Evolutionary conservation across 2,797 vertebrate species (phyloP).

Genomic region (Pantherophis vulpinus): DNA sequence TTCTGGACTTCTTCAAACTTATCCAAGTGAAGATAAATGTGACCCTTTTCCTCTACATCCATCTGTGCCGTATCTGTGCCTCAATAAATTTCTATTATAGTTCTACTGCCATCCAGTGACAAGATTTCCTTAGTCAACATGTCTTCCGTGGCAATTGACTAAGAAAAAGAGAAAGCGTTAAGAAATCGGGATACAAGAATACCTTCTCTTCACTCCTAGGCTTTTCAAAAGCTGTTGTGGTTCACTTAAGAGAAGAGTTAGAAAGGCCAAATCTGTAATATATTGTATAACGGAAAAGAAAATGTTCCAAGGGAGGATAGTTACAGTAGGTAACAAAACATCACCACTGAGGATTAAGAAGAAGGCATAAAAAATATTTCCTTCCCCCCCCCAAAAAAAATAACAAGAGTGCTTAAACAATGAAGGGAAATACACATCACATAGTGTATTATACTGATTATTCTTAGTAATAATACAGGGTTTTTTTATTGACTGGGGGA

Average conservation of each 20-base stretch:
- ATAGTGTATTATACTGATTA: not conserved
- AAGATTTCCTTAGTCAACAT: constrained; percentile 62
- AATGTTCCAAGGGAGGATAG: not conserved
- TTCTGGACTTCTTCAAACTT: constrained; percentile 68
- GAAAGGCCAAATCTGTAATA: not conserved
- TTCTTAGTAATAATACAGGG: not conserved
- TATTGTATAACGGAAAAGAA: not conserved
- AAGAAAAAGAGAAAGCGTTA: constrained; percentile 2
- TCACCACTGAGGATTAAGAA: not conserved
- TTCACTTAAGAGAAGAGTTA: not conserved
- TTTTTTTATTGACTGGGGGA: not conserved
- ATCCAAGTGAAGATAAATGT: constrained; percentile 68
- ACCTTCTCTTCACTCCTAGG: not conserved
- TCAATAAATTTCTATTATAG: constrained; percentile 72
- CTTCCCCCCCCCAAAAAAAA: not conserved
- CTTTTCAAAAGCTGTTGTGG: not conserved
- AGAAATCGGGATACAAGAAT: constrained; percentile 1
- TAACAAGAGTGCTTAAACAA: not conserved
- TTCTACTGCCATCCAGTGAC: constrained; percentile 77
- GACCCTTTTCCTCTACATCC: constrained; percentile 43
- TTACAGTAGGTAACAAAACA: not conserved
- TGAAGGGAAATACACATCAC: not conserved
- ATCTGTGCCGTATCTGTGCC: constrained; percentile 53
- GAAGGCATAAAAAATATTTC: not conserved
- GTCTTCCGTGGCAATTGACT: constrained; percentile 24